phyloP scores from a whole-genome alignment of 2,113 vertebrate species.

The Polypterus bichir region DNA sequence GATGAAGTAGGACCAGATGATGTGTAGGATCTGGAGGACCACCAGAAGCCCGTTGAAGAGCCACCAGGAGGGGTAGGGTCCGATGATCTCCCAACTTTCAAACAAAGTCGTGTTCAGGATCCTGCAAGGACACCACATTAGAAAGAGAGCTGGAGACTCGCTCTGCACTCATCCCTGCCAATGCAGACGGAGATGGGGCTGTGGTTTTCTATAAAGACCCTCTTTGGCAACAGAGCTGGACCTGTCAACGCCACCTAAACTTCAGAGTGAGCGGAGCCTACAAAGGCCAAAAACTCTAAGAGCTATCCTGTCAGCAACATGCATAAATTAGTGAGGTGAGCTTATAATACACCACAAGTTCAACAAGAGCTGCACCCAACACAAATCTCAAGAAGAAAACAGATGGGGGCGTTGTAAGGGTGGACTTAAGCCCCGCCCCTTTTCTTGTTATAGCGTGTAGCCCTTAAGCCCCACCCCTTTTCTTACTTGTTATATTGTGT shows the following conservation, averaged over 20 bases:
- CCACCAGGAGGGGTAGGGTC: slow-evolving; percentile 91
- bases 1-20: slow-evolving; percentile 94
- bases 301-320: no score
- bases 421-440: no score
- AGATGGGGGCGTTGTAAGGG: background rate
- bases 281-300: no score
- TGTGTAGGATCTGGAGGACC: slow-evolving; percentile 70
- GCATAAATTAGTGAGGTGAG: no score
- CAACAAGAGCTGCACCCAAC: background rate
- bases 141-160: slow-evolving; percentile 15
- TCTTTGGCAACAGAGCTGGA: no score
- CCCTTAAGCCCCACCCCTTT: background rate
- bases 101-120: slow-evolving; percentile 83
- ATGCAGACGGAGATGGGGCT: background rate
- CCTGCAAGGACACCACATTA: slow-evolving; percentile 43
- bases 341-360: background rate
- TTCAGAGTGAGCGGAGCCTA: no score
- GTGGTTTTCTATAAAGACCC: no score
- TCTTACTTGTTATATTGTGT: no score
- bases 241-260: no score
- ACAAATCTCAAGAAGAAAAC: background rate
- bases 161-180: background rate
- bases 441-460: no score
- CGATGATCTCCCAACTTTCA: slow-evolving; percentile 87
- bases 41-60: slow-evolving; percentile 78